phyloP scores from a whole-genome alignment of 2,888 invertebrate species.

The Plebejus argus region DNA sequence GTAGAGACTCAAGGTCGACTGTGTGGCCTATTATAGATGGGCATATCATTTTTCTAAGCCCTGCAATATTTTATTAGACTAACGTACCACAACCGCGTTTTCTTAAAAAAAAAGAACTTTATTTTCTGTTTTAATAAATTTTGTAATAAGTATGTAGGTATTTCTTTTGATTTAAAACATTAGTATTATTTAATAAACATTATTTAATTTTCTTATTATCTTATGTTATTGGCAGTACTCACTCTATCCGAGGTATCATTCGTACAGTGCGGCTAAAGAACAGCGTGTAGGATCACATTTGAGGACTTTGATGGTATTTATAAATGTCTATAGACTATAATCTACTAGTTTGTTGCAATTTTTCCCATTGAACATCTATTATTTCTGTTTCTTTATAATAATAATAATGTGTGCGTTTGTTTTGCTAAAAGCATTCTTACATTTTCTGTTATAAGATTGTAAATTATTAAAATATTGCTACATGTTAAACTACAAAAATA shows the following conservation, averaged over 20 bases:
- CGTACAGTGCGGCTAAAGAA: constrained; percentile 75
- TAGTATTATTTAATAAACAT: not conserved
- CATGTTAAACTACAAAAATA: too few relatives aligned
- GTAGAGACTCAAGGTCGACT: constrained; percentile 57
- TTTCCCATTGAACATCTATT: not conserved
- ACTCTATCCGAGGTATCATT: constrained; percentile 73
- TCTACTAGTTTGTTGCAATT: constrained; percentile 27
- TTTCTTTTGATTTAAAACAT: not conserved
- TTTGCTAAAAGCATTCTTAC: not conserved
- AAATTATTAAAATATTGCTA: not conserved
- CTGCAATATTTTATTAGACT: constrained; percentile 29
- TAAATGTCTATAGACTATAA: constrained; percentile 43
- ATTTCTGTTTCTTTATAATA: not conserved
- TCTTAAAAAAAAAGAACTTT: not conserved
- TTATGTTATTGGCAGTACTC: constrained; percentile 68
- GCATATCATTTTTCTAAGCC: constrained; percentile 57
- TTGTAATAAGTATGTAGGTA: too few relatives aligned
- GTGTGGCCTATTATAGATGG: constrained; percentile 46
- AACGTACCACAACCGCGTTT: not conserved
- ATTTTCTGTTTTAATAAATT: too few relatives aligned
- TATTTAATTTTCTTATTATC: constrained; percentile 11
- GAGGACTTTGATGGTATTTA: constrained; percentile 77
- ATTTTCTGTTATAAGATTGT: not conserved
- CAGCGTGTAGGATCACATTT: constrained; percentile 75
- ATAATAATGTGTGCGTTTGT: not conserved